Evolutionary conservation across 1,140 invertebrate genomes (phyloP).

Genomic region (Drosophila miranda): DNA sequence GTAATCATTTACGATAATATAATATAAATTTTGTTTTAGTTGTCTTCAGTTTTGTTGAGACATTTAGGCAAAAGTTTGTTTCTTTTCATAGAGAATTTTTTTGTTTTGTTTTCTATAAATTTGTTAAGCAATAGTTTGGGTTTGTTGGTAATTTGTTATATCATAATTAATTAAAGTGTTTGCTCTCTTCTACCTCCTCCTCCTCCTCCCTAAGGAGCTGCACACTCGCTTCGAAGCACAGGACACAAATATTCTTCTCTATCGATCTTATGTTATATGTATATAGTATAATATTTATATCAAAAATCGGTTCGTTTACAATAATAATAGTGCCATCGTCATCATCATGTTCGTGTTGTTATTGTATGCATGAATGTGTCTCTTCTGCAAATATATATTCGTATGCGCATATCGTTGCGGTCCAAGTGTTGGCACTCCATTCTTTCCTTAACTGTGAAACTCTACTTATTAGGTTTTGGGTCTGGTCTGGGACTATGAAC

Average conservation of each 20-base stretch:
- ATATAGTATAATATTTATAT: conserved; percentile 68
- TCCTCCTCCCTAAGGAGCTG: conserved; percentile 39
- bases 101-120: conserved; percentile 35
- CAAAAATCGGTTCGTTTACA: conserved; percentile 65
- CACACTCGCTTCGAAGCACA: conserved; percentile 53
- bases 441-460: background rate
- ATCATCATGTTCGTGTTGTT: conserved; percentile 6
- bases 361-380: conserved; percentile 30
- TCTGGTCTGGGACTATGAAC: too few species aligned
- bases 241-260: conserved; percentile 49
- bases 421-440: conserved; percentile 5
- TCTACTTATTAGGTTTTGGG: conserved; percentile 4
- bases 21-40: conserved; percentile 64
- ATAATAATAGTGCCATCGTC: conserved; percentile 52
- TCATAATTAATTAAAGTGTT: conserved; percentile 54
- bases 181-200: conserved; percentile 1
- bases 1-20: conserved; percentile 61
- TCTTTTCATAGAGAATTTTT: conserved; percentile 62
- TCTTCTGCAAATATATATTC: conserved; percentile 19
- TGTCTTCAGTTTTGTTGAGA: conserved; percentile 74
- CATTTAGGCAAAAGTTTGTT: conserved; percentile 73
- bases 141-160: conserved; percentile 61
- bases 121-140: conserved; percentile 55
- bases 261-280: conserved; percentile 66
- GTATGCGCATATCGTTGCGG: conserved; percentile 28